Percentiles rank a stretch among this genome's conserved stretches.
Evolutionary conservation across 2,797 vertebrate genomes (phyloP).

Genomic region (Otolemur crassicaudatus): DNA sequence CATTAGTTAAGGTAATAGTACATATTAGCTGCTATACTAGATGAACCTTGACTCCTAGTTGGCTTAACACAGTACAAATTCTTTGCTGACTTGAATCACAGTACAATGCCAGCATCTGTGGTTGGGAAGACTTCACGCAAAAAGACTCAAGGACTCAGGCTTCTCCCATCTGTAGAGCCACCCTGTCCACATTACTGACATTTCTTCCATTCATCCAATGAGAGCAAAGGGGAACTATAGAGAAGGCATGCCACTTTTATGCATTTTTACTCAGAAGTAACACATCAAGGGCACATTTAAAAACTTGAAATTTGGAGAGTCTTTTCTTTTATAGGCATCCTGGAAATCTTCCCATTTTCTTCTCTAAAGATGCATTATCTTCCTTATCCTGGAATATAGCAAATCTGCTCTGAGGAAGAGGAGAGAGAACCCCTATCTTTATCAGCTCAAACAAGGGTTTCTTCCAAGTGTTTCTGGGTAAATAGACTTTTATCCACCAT

Average conservation of each 20-base stretch:
- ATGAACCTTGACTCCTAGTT: background rate
- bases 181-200: background rate
- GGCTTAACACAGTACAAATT: background rate
- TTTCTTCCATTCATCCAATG: background rate
- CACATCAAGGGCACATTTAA: background rate
- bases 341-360: background rate
- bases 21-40: background rate
- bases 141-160: rapidly evolving
- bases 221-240: background rate
- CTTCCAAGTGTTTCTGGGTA: background rate
- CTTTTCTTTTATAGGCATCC: background rate
- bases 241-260: background rate
- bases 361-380: background rate
- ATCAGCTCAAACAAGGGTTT: background rate
- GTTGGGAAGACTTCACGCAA: background rate
- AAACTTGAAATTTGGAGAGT: background rate
- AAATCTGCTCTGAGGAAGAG: background rate
- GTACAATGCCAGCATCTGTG: background rate
- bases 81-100: background rate
- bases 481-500: too few relatives aligned
- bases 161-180: background rate
- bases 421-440: background rate
- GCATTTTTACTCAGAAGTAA: background rate
- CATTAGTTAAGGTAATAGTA: background rate
- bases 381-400: background rate